phyloP scores from a whole-genome alignment of 2,797 vertebrate genomes.

The Pogoniulus pusillus region DNA sequence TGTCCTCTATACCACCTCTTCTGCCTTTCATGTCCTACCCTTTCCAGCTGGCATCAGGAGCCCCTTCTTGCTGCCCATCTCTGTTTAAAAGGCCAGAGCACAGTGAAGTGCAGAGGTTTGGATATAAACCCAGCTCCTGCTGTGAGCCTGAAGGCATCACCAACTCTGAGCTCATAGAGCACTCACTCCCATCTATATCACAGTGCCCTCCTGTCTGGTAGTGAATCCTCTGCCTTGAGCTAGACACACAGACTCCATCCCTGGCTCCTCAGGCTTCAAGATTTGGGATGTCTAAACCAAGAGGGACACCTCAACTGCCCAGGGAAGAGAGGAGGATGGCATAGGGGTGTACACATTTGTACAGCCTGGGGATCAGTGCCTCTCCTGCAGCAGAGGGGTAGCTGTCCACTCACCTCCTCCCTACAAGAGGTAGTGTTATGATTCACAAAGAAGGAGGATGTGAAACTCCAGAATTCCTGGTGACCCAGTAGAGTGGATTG shows the following conservation, averaged over 20 bases:
- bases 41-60: not conserved
- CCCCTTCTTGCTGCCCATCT: not conserved
- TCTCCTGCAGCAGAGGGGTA: not conserved
- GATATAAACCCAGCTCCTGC: not conserved
- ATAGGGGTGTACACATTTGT: not conserved
- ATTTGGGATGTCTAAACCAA: not conserved
- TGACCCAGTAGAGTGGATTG: not conserved
- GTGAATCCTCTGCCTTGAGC: not conserved
- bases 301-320: not conserved
- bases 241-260: not conserved
- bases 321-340: not conserved
- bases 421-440: not conserved
- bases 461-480: not conserved
- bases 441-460: not conserved
- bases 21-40: not conserved
- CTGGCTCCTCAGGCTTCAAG: not conserved
- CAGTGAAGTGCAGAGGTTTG: not conserved
- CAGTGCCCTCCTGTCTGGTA: not conserved
- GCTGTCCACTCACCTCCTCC: not conserved
- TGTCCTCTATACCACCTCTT: not conserved
- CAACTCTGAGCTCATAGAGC: not conserved
- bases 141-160: not conserved
- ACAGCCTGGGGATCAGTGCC: rapidly evolving
- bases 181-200: rapidly evolving
- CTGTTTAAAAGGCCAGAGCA: not conserved